These are phyloP conservation scores for Zoanthus sansibaricus DNA, from an alignment of 92 coral and sea anemone species.

Conservation along the genomic window DNA sequence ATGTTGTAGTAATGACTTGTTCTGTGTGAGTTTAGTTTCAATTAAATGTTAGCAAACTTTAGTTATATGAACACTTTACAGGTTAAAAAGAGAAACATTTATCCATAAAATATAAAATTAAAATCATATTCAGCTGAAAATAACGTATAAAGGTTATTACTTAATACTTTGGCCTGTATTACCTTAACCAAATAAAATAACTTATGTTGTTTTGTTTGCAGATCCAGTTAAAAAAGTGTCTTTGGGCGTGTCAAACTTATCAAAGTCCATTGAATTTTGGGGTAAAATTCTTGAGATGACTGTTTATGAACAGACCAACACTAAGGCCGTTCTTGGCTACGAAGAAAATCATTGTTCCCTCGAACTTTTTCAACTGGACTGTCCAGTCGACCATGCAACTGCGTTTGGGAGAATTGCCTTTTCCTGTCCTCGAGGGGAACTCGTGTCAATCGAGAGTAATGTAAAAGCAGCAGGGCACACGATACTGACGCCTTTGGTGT, in stretches of 20 bases:
- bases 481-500: slow-evolving; percentile 83
- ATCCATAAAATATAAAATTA: no score
- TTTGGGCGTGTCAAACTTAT: slow-evolving; percentile 82
- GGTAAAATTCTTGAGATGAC: slow-evolving; percentile 83
- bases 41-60: no score
- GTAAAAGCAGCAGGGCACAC: slow-evolving; percentile 75
- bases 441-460: slow-evolving; percentile 75
- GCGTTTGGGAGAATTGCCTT: slow-evolving; percentile 98
- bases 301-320: slow-evolving; percentile 72
- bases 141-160: no score
- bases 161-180: no score
- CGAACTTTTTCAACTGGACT: slow-evolving; percentile 80
- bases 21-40: no score
- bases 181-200: no score
- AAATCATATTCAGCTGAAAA: no score
- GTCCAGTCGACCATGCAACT: slow-evolving; percentile 85
- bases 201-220: slow-evolving; percentile 2
- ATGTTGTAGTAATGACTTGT: no score
- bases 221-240: slow-evolving; percentile 91
- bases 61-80: no score
- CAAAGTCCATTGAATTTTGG: slow-evolving; percentile 85
- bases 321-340: slow-evolving; percentile 81
- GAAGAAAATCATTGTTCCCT: slow-evolving; percentile 80
- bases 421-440: slow-evolving; percentile 86
- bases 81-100: no score